phyloP scores from a whole-genome alignment of 1,140 invertebrate genomes.

The Phymastichus coffea region DNA sequence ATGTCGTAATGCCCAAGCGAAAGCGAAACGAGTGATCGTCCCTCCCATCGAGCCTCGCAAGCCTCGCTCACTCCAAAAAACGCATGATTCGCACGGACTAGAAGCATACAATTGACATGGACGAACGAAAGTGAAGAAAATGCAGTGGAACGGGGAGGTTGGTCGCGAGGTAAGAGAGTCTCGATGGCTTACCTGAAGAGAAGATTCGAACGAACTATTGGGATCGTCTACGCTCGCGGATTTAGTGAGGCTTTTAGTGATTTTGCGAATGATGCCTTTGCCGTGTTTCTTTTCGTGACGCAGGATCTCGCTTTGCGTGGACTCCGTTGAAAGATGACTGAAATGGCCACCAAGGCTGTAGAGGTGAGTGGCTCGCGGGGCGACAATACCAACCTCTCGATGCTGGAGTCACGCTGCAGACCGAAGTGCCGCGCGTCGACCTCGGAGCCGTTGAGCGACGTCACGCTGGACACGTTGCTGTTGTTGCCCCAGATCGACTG shows the following conservation, averaged over 20 bases:
- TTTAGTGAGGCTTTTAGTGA: constrained; percentile 79
- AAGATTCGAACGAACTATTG: constrained; percentile 58
- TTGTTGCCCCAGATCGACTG: constrained; percentile 63
- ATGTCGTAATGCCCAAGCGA: constrained; percentile 13
- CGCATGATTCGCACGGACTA: constrained; percentile 18
- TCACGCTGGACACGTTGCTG: constrained; percentile 77
- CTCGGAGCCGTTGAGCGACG: constrained; percentile 68
- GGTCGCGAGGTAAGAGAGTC: too few relatives aligned
- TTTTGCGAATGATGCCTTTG: constrained; percentile 78
- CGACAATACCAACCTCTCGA: too few relatives aligned
- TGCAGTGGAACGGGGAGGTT: too few relatives aligned
- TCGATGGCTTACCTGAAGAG: constrained; percentile 60
- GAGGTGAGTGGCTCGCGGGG: too few relatives aligned
- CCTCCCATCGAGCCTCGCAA: neutral
- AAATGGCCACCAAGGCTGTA: too few relatives aligned
- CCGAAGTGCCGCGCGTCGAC: constrained; percentile 55
- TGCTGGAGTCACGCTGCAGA: constrained; percentile 66
- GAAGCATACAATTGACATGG: constrained; percentile 22
- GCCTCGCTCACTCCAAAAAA: constrained; percentile 14
- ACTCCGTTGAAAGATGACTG: constrained; percentile 77
- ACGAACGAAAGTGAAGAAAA: too few relatives aligned
- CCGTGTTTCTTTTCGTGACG: constrained; percentile 74
- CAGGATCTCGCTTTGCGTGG: constrained; percentile 79
- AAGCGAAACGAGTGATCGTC: too few relatives aligned
- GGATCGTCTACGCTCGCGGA: constrained; percentile 77